Evolutionary conservation across 2,888 invertebrate species (phyloP).

Genomic region (Cabera pusaria): DNA sequence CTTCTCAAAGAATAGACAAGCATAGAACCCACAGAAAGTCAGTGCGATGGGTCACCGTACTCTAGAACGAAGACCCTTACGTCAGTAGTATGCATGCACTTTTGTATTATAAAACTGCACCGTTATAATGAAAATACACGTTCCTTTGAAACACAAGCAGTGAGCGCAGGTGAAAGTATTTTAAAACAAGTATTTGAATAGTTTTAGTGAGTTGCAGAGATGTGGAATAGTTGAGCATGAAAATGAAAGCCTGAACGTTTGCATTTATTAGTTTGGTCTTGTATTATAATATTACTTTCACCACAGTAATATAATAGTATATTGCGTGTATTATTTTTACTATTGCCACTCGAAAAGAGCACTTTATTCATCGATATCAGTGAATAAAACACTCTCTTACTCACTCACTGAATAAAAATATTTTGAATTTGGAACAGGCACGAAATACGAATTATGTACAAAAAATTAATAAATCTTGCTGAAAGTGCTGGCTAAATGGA

Average conservation of each 20-base stretch:
- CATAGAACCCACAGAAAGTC: conserved; percentile 16
- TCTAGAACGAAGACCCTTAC: conserved; percentile 39
- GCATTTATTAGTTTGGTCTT: no score
- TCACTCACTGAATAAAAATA: no score
- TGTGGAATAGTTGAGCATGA: conserved; percentile 25
- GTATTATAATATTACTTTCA: no score
- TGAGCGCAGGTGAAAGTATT: conserved; percentile 21
- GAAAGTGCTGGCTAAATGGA: no score
- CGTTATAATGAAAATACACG: conserved; percentile 33
- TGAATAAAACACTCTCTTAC: no score
- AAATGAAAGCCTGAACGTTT: conserved; percentile 25
- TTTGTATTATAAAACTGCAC: conserved; percentile 39
- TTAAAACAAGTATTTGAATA: conserved; percentile 32
- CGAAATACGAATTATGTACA: no score
- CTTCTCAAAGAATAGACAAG: conserved; percentile 7
- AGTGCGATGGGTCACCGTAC: conserved; percentile 43
- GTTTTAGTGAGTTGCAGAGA: conserved; percentile 23
- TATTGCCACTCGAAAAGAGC: no score
- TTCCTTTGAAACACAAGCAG: conserved; percentile 26
- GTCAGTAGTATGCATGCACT: conserved; percentile 26
- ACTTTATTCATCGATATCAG: no score
- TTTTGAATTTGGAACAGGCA: no score
- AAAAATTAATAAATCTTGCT: no score
- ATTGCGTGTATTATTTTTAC: no score
- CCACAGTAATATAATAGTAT: no score